These are phyloP conservation scores for Trigoniulus corallinus DNA, from an alignment of 1,140 invertebrate species.

Conservation along the genomic window DNA sequence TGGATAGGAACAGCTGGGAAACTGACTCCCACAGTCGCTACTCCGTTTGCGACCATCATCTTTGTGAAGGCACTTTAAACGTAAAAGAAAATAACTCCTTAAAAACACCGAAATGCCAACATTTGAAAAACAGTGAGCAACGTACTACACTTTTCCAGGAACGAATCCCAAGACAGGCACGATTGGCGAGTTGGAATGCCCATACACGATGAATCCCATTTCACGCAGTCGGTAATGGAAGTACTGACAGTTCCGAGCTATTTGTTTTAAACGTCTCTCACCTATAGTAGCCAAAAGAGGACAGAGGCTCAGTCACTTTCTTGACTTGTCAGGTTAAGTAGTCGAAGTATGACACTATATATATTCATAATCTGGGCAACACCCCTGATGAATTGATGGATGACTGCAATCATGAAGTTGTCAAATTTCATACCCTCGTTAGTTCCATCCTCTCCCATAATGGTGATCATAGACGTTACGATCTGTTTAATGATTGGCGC, in stretches of 20 bases:
- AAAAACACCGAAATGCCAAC: background rate
- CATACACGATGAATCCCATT: constrained; percentile 87
- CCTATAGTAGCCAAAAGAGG: constrained; percentile 25
- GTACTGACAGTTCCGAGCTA: constrained; percentile 71
- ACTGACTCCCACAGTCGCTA: constrained; percentile 89
- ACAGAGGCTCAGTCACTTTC: no score
- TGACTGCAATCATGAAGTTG: no score
- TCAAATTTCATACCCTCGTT: constrained; percentile 35
- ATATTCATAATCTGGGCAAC: no score
- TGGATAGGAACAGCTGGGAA: constrained; percentile 96
- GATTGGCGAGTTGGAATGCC: constrained; percentile 92
- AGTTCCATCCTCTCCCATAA: constrained; percentile 70
- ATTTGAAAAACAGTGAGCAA: constrained; percentile 16
- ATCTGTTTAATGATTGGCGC: constrained; percentile 83
- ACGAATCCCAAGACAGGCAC: constrained; percentile 88
- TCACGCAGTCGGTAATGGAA: constrained; percentile 70
- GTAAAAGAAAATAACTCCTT: background rate
- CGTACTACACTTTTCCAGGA: constrained; percentile 80
- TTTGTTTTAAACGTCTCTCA: constrained; percentile 46
- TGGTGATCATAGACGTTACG: constrained; percentile 67
- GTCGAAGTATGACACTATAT: no score
- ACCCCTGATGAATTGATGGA: no score
- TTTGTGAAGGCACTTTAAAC: background rate
- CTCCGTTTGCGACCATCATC: constrained; percentile 15
- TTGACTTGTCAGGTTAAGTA: no score